A percentile compares a stretch with the other conserved stretches of the same genome.
These are phyloP conservation scores for Oreochromis spilurus DNA, from an alignment of 2,113 vertebrate species.

Conservation along the genomic window DNA sequence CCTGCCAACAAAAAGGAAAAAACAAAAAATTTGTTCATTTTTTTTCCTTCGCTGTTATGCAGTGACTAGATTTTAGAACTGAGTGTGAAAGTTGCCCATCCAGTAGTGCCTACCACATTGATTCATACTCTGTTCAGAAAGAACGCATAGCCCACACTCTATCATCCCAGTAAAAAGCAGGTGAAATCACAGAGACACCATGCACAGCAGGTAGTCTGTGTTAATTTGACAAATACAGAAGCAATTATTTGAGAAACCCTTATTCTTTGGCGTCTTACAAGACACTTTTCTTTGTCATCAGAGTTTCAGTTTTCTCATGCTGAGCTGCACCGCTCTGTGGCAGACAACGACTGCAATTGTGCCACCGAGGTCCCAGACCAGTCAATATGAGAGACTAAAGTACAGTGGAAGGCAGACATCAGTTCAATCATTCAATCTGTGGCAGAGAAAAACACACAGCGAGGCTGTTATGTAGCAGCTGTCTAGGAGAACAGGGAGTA, in stretches of 20 bases:
- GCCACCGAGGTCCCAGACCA: slow-evolving; percentile 31
- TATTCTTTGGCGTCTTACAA: neutral
- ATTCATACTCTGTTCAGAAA: neutral
- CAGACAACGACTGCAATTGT: neutral
- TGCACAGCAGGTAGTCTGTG: neutral
- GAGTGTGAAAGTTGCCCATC: neutral
- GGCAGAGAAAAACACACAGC: slow-evolving; percentile 45
- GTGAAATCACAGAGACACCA: neutral
- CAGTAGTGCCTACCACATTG: neutral
- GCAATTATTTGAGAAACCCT: neutral
- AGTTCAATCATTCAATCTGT: slow-evolving; percentile 63
- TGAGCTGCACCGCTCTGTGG: neutral
- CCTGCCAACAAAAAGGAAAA: neutral
- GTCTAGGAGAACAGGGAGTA: slow-evolving; percentile 41
- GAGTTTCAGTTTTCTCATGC: neutral
- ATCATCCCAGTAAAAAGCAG: neutral
- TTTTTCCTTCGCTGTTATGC: neutral
- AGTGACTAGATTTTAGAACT: neutral
- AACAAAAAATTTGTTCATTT: neutral
- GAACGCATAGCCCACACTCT: neutral
- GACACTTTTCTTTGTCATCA: neutral
- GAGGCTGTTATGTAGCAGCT: slow-evolving; percentile 58
- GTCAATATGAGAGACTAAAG: slow-evolving; percentile 55
- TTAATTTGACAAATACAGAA: neutral
- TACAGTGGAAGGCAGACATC: slow-evolving; percentile 53